phyloP scores from a whole-genome alignment of 2,797 vertebrate genomes.

The Rhabdophis nuchalis region DNA sequence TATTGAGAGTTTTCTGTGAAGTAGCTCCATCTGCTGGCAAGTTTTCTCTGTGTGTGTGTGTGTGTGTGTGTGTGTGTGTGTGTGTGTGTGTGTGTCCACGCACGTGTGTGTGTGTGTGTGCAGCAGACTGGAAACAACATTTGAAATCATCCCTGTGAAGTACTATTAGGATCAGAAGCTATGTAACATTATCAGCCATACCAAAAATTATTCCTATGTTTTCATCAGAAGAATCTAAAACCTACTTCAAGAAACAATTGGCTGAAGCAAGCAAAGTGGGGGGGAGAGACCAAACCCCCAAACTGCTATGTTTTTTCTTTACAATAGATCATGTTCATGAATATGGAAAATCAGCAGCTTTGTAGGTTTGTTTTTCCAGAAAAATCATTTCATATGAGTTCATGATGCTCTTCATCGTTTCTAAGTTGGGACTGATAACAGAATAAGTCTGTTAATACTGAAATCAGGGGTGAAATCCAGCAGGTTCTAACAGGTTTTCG shows the following conservation, averaged over 20 bases:
- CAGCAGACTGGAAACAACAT: not conserved
- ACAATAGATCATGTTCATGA: not conserved
- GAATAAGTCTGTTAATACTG: not conserved
- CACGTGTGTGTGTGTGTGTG: no score
- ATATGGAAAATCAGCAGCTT: not conserved
- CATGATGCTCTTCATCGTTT: not conserved
- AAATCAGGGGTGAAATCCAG: no score
- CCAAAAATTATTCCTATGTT: not conserved
- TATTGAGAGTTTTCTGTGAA: not conserved
- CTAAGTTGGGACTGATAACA: not conserved
- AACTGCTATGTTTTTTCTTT: not conserved
- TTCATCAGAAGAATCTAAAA: not conserved
- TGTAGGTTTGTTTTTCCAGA: not conserved
- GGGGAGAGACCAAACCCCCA: fast-evolving
- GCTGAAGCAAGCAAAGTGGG: not conserved
- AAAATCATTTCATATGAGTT: not conserved
- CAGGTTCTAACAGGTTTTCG: no score
- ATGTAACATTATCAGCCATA: not conserved
- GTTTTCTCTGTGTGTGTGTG: fast-evolving
- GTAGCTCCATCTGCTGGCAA: conserved; percentile 61
- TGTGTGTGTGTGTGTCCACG: no score
- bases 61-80: no score
- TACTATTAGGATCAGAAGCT: not conserved
- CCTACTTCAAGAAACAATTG: not conserved
- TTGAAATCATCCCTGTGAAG: not conserved